Evolutionary conservation across 2,113 vertebrate species (phyloP).

Genomic region (Callorhinus ursinus): DNA sequence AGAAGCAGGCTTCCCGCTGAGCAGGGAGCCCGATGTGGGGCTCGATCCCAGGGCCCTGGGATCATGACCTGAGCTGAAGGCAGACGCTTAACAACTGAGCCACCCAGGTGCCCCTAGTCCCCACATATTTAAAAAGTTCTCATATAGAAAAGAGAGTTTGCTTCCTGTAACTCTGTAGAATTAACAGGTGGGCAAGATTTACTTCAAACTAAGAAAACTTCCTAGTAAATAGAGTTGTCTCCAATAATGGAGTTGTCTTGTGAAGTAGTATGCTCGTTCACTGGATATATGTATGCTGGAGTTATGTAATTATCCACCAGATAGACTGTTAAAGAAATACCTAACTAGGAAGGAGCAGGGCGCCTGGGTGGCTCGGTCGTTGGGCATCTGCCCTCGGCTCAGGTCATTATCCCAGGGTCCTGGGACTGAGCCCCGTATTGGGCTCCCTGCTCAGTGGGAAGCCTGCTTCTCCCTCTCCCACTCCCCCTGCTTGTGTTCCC

Average conservation of each 20-base stretch:
- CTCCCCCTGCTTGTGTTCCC: no score
- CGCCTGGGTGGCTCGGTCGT: no score
- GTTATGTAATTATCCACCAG: neutral
- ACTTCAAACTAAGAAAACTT: constrained; percentile 53
- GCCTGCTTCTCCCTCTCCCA: no score
- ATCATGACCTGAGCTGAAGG: no score
- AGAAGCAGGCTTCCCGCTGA: no score
- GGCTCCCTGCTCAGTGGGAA: no score
- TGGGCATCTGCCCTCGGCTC: no score
- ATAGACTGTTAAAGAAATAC: neutral
- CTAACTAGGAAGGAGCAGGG: neutral
- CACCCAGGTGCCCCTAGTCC: neutral
- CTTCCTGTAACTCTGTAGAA: neutral
- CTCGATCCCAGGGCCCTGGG: no score
- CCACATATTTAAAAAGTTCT: constrained; percentile 24
- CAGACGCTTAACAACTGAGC: no score
- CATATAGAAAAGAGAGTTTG: neutral
- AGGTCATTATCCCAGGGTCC: no score
- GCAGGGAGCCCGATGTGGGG: no score
- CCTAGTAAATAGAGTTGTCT: neutral
- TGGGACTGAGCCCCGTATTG: no score
- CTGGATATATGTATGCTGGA: neutral
- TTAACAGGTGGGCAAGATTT: neutral
- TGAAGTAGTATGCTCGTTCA: neutral
- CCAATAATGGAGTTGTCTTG: neutral